Conservation (phyloP, 2,113 vertebrate species). For the Martes martes region DNA sequence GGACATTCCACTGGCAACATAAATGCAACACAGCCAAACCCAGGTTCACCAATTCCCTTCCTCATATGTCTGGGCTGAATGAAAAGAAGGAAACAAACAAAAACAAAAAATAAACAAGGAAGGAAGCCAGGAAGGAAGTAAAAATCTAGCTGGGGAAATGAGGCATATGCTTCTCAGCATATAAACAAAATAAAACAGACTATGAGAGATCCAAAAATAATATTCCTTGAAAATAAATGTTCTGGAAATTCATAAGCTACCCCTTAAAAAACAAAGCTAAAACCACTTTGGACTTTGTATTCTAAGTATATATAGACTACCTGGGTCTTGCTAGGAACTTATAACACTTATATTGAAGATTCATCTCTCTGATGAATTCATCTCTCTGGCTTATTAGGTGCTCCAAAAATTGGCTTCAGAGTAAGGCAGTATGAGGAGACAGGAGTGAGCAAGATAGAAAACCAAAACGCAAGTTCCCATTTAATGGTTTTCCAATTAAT, state of each 20-base stretch:
- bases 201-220: not conserved
- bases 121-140: not conserved
- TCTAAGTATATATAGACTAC: not conserved
- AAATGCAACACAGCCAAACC: not conserved
- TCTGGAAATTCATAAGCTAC: not conserved
- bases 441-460: not conserved
- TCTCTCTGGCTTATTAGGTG: not conserved
- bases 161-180: not conserved
- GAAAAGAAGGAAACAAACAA: not conserved
- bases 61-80: not conserved
- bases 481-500: conserved; percentile 5
- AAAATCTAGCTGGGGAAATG: not conserved
- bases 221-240: not conserved
- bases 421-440: not conserved
- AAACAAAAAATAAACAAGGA: not conserved
- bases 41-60: not conserved
- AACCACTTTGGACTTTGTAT: not conserved
- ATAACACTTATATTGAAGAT: not conserved
- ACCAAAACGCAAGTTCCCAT: not conserved
- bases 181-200: not conserved
- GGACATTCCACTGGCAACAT: not conserved
- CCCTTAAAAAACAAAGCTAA: not conserved
- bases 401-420: not conserved
- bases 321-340: not conserved
- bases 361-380: not conserved